Conservation (phyloP, 2,113 vertebrate species). For the Polypterus senegalus region DNA sequence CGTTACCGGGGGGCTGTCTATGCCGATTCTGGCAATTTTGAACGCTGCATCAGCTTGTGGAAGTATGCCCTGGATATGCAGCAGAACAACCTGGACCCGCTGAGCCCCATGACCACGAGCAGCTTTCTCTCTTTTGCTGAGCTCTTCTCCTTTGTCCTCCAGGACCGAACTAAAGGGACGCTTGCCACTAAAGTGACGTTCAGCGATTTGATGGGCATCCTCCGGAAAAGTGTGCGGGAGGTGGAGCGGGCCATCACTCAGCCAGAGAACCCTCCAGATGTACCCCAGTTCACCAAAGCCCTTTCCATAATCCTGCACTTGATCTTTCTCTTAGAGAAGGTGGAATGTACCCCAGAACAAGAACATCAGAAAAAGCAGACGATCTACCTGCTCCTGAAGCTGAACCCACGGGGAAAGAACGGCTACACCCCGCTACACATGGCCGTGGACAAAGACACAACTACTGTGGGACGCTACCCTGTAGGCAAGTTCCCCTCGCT, state of each 20-base stretch:
- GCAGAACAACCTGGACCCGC: conserved; percentile 80
- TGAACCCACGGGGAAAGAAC: conserved; percentile 67
- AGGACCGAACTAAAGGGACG: conserved; percentile 79
- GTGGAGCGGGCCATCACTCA: conserved; percentile 77
- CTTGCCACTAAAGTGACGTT: conserved; percentile 71
- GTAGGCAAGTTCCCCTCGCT: conserved; percentile 83
- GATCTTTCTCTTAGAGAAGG: conserved; percentile 77
- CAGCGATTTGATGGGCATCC: conserved; percentile 78
- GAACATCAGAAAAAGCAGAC: conserved; percentile 83
- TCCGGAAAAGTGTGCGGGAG: conserved; percentile 81
- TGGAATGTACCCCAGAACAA: conserved; percentile 68
- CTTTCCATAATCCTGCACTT: conserved; percentile 86
- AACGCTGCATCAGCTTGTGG: conserved; percentile 86
- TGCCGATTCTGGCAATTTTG: conserved; percentile 83
- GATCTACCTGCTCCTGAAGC: conserved; percentile 77
- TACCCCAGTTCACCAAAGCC: conserved; percentile 76
- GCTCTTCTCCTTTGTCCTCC: conserved; percentile 88
- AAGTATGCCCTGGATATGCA: conserved; percentile 93
- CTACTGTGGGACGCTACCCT: conserved; percentile 76
- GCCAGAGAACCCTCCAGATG: conserved; percentile 66
- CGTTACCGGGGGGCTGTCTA: conserved; percentile 86
- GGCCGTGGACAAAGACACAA: conserved; percentile 85
- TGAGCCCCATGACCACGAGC: conserved; percentile 91
- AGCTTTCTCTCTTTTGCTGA: conserved; percentile 91
- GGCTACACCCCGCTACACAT: conserved; percentile 83